Base-by-base conservation (phyloP, 2,797 vertebrate genomes). In the Sebastes hopkinsi region DNA sequence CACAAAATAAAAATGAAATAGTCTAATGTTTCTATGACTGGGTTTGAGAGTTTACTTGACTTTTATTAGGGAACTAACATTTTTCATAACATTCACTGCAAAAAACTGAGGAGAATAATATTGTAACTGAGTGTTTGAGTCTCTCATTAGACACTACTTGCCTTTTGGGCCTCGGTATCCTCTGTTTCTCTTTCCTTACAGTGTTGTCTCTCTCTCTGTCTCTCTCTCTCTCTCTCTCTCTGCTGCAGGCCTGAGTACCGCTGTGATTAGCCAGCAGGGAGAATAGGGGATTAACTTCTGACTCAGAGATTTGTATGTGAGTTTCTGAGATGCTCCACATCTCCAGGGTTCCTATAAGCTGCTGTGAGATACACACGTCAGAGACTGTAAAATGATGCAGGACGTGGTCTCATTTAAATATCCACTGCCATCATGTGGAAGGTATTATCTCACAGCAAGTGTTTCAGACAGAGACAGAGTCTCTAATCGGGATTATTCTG, bases 261-360 rank as follows among this genome's bases (percentile, higher is more conserved):
- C 69, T 77, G 70, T 86, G 82, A 90, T 90, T 80, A 87, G 77
- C 77, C 81, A 77, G 76, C 82, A 86, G 84, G 72, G 71, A 84
- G 80, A 88, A 87, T 54, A 83, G 23, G 25, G 89, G 89, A 94
- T 92, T 92, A 89, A 87, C 65, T 86, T 83, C 75, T 83, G 75
- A 88, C 87, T 79, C 71, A 61, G 69, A 85, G 79, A 83, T 87
- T 68, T 90, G 72, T 82, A 59, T 66, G 84, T 88, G 61, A 78
- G 73, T 71, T 59, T 80, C 56, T 70, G 58, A 87, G 64, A 88
- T 56, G 80, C 79, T 81, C 68, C 58, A 76, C 82, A 64, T 86
- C 83, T 67, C 46, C 67, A 60, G 30, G 50, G 25, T 73, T 77
- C 36, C 54, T 82, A 71, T 83, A 79, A 84, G 60, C 87, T 76